These are phyloP conservation scores for Takifugu ocellatus DNA, from an alignment of 2,797 vertebrate species.

Conservation along the genomic window DNA sequence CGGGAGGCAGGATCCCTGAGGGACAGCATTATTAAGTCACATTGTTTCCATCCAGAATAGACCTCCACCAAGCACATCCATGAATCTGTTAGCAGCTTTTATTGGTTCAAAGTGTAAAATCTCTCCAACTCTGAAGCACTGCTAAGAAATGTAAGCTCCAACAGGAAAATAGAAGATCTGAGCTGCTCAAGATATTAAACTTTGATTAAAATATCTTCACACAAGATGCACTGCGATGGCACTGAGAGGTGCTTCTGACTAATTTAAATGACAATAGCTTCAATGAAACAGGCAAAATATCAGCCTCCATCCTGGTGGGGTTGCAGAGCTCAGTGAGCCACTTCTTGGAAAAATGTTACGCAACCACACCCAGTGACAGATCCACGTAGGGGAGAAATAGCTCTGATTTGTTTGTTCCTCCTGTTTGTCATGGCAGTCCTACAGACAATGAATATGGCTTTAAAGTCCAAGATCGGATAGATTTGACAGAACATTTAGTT, in stretches of 20 bases:
- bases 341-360: slow-evolving; percentile 20
- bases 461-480: slow-evolving; percentile 12
- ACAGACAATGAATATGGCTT: slow-evolving; percentile 13
- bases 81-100: not conserved
- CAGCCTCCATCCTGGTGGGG: not conserved
- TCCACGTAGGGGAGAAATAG: not conserved
- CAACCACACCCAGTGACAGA: slow-evolving; percentile 23
- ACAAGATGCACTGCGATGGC: slow-evolving; percentile 15
- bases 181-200: slow-evolving; percentile 16
- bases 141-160: slow-evolving; percentile 31
- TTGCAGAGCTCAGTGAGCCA: slow-evolving; percentile 12
- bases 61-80: not conserved
- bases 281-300: slow-evolving; percentile 3
- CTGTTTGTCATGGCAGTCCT: slow-evolving; percentile 14
- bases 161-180: slow-evolving; percentile 26
- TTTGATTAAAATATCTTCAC: slow-evolving; percentile 32
- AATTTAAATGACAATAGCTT: slow-evolving; percentile 17
- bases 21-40: not conserved
- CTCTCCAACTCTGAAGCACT: slow-evolving; percentile 1
- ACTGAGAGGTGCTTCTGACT: slow-evolving; percentile 25
- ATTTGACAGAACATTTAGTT: slow-evolving; percentile 5
- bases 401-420: too few relatives aligned
- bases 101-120: slow-evolving; percentile 9
- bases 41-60: not conserved
- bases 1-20: not conserved